These are phyloP conservation scores for Tetramorium simillimum DNA, from an alignment of 1,140 invertebrate species.

Conservation along the genomic window DNA sequence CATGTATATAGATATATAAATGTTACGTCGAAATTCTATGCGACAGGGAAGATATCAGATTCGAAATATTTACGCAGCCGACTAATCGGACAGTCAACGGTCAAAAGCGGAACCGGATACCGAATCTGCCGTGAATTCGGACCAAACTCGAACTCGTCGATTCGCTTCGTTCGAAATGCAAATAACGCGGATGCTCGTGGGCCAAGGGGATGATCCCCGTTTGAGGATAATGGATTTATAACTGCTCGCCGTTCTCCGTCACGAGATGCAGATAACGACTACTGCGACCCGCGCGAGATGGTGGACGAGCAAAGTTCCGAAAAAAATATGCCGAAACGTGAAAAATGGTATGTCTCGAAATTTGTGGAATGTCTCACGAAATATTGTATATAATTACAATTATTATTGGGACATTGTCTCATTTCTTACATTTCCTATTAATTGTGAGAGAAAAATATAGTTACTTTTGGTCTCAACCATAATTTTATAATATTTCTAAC, in stretches of 20 bases:
- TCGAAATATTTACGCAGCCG: neutral
- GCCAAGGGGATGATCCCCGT: neutral
- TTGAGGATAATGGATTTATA: neutral
- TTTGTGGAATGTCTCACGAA: no score
- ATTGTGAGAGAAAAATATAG: no score
- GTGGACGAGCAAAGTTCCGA: no score
- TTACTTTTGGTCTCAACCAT: no score
- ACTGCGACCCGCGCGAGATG: no score
- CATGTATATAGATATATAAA: conserved; percentile 19
- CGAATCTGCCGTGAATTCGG: neutral
- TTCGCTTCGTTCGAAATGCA: conserved; percentile 1
- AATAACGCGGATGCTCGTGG: neutral
- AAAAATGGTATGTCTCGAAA: no score
- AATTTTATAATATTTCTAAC: no score
- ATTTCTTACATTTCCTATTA: no score
- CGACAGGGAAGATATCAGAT: conserved; percentile 52
- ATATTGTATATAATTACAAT: no score
- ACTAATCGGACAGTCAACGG: conserved; percentile 29
- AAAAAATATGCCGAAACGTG: no score
- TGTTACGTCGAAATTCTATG: conserved; percentile 58
- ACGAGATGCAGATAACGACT: neutral
- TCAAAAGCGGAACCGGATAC: neutral
- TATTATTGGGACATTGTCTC: no score
- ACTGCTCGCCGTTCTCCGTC: neutral
- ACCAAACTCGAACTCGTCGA: neutral